Evolutionary conservation across 2,113 vertebrate species (phyloP).

Genomic region (Butorides virescens): DNA sequence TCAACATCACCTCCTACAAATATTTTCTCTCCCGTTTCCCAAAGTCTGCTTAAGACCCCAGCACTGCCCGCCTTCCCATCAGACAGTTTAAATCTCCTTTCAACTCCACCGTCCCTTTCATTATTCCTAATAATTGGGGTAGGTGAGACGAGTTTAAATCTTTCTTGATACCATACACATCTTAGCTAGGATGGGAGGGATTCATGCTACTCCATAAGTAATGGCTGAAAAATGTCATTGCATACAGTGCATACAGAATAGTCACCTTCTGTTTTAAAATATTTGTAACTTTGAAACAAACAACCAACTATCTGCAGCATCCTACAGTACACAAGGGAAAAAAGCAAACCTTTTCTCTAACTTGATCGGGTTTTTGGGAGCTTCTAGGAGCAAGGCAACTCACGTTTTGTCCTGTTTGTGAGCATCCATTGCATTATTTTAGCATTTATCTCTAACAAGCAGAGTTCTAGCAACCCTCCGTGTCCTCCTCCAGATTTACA

Average conservation of each 20-base stretch:
- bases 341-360: background rate
- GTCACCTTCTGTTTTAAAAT: background rate
- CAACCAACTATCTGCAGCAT: background rate
- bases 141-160: background rate
- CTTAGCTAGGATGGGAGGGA: background rate
- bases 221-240: background rate
- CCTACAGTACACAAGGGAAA: background rate
- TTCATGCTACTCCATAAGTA: background rate
- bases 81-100: background rate
- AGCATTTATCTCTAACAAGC: background rate
- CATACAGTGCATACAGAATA: background rate
- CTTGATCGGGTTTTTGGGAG: background rate
- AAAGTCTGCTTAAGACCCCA: background rate
- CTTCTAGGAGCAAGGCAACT: background rate
- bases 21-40: background rate
- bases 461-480: background rate
- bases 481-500: background rate
- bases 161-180: background rate
- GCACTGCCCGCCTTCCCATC: background rate
- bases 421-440: background rate
- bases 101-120: background rate
- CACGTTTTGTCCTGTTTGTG: background rate
- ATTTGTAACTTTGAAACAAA: background rate
- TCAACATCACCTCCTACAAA: background rate
- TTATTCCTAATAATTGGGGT: fast-evolving